Base-by-base conservation (phyloP, 2,113 vertebrate species). In the Callorhinus ursinus region DNA sequence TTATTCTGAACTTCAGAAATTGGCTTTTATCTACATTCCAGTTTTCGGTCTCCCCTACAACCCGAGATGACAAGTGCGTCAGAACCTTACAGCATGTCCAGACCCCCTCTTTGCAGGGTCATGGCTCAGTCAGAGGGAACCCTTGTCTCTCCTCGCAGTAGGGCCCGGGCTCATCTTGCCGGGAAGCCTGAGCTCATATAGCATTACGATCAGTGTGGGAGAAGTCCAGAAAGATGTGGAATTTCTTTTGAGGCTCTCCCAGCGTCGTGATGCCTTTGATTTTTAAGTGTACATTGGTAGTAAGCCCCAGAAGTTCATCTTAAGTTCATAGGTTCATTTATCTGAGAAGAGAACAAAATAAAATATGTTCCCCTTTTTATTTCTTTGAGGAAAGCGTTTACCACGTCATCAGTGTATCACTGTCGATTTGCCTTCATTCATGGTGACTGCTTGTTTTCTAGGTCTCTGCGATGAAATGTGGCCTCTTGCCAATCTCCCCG, bases 401-500 rank as follows among this genome's bases (percentile, higher is more conserved):
- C 21, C 1, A 0, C 18, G 26, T 69, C 14, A 24, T 57, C 36
- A 26, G 9, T n/a, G 8, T 15, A 22, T 79, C 24, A 71, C 7
- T 14, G 46, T 88, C 22, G 8, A 12, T 42, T 61, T 21, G 51
- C 39, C 65, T 80, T 46, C 53, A 12, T 24, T 90, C 7, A 5
- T 24, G 55, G 42, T 9, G n/a, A 5, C 80, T 1, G 1, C 61
- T 36, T 88, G 26, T 15, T 55, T 39, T 93, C 39, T 94, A 99
- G 99, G 99, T 99, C 79, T 99, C 99, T 0, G 99, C 99, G 33
- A 99, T 99, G 99, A 99, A 99, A 82, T 99, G 99, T 49, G 99
- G 99, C 79, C 99, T 99, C 90, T 93, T 99, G 97, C 99, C 99
- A 5, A 99, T 99, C 97, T 99, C 99, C 12, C 99, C 99, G 0